A percentile compares a stretch with the other conserved stretches of the same genome.
Evolutionary conservation across 64 coral and sea anemone species (phyloP).

Genomic region (Porites lutea): DNA sequence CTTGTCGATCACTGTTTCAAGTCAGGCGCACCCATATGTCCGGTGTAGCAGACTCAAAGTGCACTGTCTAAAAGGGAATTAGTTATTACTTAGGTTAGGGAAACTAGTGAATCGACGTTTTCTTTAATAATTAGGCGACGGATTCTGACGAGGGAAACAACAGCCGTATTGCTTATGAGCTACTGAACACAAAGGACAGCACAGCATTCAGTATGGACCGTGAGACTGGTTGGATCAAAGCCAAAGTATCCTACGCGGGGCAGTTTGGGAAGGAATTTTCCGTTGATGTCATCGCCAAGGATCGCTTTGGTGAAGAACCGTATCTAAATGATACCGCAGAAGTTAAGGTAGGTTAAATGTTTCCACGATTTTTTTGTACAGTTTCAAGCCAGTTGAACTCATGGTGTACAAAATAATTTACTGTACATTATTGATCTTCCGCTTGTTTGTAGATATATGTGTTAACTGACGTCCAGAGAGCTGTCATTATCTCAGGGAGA

Average conservation of each 20-base stretch:
- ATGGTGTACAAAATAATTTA: background rate
- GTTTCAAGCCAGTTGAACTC: background rate
- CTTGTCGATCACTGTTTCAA: no score
- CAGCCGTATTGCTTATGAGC: conserved; percentile 79
- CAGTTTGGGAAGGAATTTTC: conserved; percentile 65
- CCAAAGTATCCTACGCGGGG: conserved; percentile 73
- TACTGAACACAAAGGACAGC: conserved; percentile 42
- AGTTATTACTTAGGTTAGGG: no score
- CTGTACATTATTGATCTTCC: background rate
- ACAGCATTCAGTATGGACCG: conserved; percentile 73
- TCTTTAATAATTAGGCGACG: conserved; percentile 51
- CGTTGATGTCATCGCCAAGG: conserved; percentile 66
- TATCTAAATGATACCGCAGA: conserved; percentile 63
- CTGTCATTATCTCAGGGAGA: conserved; percentile 74
- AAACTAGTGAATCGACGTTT: no score
- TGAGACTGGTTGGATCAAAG: conserved; percentile 87
- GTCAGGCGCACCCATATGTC: no score
- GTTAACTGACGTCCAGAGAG: conserved; percentile 76
- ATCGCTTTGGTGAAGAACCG: conserved; percentile 69
- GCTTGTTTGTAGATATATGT: conserved; percentile 76
- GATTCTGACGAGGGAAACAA: conserved; percentile 87
- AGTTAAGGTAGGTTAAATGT: conserved; percentile 59
- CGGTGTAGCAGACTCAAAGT: no score
- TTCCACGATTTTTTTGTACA: background rate
- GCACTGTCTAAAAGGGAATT: no score